Conservation (phyloP, 2,797 vertebrate species). For the Amblyraja radiata region DNA sequence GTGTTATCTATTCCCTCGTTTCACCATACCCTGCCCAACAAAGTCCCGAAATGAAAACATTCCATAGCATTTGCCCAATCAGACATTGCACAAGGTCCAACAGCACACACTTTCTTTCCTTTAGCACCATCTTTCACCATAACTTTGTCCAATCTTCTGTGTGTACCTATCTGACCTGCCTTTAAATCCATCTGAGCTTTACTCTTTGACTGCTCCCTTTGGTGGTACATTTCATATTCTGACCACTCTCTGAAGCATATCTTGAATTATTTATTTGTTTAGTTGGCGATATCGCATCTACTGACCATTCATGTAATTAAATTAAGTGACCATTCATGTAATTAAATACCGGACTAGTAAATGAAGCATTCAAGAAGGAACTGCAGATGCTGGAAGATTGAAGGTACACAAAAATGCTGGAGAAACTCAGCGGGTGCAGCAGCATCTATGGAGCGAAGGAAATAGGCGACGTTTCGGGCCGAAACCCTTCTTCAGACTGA, state of each 20-base stretch:
- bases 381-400: no score
- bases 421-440: no score
- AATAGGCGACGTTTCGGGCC: no score
- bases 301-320: neutral
- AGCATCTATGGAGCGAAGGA: no score
- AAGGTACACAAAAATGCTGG: no score
- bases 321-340: neutral
- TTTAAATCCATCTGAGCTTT: neutral
- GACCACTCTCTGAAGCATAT: no score
- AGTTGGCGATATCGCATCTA: neutral
- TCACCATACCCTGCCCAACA: no score
- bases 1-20: no score
- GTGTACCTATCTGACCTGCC: neutral
- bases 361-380: no score
- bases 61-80: neutral
- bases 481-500: no score
- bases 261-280: neutral
- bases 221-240: neutral
- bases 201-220: neutral
- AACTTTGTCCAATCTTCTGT: neutral
- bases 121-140: neutral
- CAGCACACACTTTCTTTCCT: neutral
- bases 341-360: no score
- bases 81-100: neutral
- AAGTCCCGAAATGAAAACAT: neutral